Evolutionary conservation across 2,113 vertebrate genomes (phyloP), one percentile per base, ranked within the genome.

Genomic region (Hyaena hyaena): DNA sequence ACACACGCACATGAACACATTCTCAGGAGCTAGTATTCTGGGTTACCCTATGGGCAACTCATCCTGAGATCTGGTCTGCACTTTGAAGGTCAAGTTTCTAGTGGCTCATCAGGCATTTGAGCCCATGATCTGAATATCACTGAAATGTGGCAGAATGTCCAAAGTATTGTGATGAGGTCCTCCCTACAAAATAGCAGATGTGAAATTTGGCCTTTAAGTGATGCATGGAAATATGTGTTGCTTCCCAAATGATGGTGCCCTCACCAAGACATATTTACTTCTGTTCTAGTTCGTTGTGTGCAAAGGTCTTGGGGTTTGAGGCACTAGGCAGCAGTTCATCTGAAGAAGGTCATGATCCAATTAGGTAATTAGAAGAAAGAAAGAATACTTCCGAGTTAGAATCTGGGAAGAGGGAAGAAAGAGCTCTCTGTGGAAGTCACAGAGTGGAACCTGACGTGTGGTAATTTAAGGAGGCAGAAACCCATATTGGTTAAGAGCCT

Each of bases 401-500:
- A 92, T 26, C 43, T 15, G 4, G 53, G 17, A 26, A 86, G 45
- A 71, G 80, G 39, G 53, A 85, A 50, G 77, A 55, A 81, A 50
- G 77, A 63, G 65, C 10, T 43, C 15, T 61, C 53, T 11, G 4
- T 28, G 16, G 74, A 86, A 86, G 31, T 66, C 24, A 66, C 2
- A 31, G 53, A 9, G n/a, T n/a, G 10, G 77, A 12, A n/a, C 24
- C 2, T 31, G n/a, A 63, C 12, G 16, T 7, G 1, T 4, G 21
- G 71, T 17, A 17, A 77, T 48, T 73, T 39, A 91, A 91, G 58
- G 77, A 93, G 19, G 53, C 43, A 83, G 35, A 95, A 90, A 85
- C 33, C 14, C 9, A 4, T 7, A 26, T 23, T 24, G 48, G 26
- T 82, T 83, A 63, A 66, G 58, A 94, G 31, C 53, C 65, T 19